Percentiles rank a stretch among this genome's conserved stretches.
phyloP scores from a whole-genome alignment of 2,888 invertebrate genomes.

The Noctua janthina region DNA sequence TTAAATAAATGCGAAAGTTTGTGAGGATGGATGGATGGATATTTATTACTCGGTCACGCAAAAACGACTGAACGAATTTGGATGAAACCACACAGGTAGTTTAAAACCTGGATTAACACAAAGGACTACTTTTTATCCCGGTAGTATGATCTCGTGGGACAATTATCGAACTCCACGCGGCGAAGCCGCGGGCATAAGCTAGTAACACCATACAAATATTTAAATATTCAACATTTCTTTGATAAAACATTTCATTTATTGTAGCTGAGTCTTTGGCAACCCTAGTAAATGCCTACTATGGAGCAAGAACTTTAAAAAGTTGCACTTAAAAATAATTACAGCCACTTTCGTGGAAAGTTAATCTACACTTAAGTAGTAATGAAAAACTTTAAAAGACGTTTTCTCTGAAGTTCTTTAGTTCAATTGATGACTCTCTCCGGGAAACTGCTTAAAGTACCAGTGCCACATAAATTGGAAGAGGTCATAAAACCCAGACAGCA shows the following conservation, averaged over 20 bases:
- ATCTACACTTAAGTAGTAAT: constrained; percentile 15
- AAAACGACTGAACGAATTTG: no score
- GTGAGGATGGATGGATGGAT: no score
- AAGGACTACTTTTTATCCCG: no score
- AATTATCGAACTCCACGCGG: no score
- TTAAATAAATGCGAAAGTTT: no score
- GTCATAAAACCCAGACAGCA: constrained; percentile 38
- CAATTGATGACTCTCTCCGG: constrained; percentile 3
- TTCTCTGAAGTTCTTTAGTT: neutral
- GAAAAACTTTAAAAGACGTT: neutral
- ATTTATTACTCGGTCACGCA: no score
- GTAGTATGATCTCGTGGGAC: no score
- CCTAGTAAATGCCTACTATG: neutral
- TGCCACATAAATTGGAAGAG: constrained; percentile 45
- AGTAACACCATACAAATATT: neutral
- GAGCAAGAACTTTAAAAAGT: neutral
- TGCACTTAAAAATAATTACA: constrained; percentile 28
- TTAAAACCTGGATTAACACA: no score
- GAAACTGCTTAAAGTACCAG: constrained; percentile 18
- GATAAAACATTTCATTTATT: neutral
- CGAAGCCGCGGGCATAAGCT: no score
- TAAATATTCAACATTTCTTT: neutral
- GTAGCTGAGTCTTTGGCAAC: neutral
- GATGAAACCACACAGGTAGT: no score
- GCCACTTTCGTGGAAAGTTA: constrained; percentile 11